Base-by-base conservation (phyloP, 2,888 invertebrate genomes). In the Mythimna ferrago region DNA sequence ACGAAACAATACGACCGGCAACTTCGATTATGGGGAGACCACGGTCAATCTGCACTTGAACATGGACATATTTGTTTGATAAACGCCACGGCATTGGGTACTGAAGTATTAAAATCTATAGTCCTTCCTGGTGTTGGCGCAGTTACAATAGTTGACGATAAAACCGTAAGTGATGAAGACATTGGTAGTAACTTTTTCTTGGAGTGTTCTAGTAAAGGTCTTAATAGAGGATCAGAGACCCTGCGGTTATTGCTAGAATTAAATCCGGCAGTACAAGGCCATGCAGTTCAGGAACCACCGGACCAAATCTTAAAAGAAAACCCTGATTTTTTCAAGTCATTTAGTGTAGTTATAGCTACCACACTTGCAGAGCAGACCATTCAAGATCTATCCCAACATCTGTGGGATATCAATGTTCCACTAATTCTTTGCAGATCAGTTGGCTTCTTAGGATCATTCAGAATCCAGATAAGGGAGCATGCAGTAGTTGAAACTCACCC, bases 21-120 rank as follows among this genome's bases (percentile, higher is more conserved):
- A 93, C 95, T 98, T 77, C 98, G 99, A 90, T 97, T 99, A 87
- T 99, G 99, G 99, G 99, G 99, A 80, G 99, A 99, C 92, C 99
- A 99, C 94, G 99, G 99, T 0, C 99, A 99, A 95, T 94, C 97
- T 81, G 97, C 98, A 6, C 96, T 99, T 73, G 99, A 99, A 96
- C 97, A 97, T 80, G 98, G 99, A 21, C 98, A 98, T 92, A 97
- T 99, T 85, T 99, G 99, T 92, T 93, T 99, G 38, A 98, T 99
- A 81, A 99, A 99, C 94, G 99, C 99, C 1, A 98, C 98, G 58
- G 98, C 98, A 9, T 96, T 99, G 63, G 99, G 99, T 19, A 99
- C 99, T 38, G 99, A 99, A 96, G 97, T 98, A 73, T 94, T 99
- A 44, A 99, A 99, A 93, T 99, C 99, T 41, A 97, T 99, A 48